Base-by-base conservation (phyloP, 2,888 invertebrate species). In the Aradus depressus region DNA sequence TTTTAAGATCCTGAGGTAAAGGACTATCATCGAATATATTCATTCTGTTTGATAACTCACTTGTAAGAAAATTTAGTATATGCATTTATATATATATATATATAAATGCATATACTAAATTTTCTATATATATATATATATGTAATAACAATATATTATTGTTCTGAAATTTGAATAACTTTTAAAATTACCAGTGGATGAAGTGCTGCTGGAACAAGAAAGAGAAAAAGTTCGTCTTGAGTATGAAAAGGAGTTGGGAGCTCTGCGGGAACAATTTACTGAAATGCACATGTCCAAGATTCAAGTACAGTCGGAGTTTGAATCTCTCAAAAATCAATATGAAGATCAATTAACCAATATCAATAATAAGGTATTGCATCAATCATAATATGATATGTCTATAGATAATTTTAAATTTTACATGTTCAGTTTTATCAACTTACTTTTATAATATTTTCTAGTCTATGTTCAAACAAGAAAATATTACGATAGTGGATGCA, bases 281-380 rank as follows among this genome's bases (percentile, higher is more conserved):
- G 72, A 71, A 51, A 75, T 77, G 61, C 73, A 79, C 62, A 62
- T 67, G 43, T 74, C 73, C 55, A 72, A 80, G 60, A 68, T 72
- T 53, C 66, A 70, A 44, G 70, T 81, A 16, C 77, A 79, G 62
- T 69, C 72, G 22, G 80, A 81, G 62, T 72, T 81, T 60, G 66
- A 70, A 44, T 67, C 68, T 18, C 68, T 79, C 49, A 69, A 74
- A 55, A 66, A 70, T 25, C 72, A 73, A 38, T 79, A 78, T 59
- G 74, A 77, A 16, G 38, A 50, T 6, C 54, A 56, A 42, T 31
- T 56, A 1, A 45, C 45, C 22, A 43, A 54, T 19, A 56, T 56
- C 22, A 54, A 56, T 35, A 49, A 47, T 31, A 53, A 56, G 47
- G 56, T 56, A 31, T 32, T n/a, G 19, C 23, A 44, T n/a, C 21